phyloP scores from a whole-genome alignment of 1,140 invertebrate genomes.

The Cherax destructor region DNA sequence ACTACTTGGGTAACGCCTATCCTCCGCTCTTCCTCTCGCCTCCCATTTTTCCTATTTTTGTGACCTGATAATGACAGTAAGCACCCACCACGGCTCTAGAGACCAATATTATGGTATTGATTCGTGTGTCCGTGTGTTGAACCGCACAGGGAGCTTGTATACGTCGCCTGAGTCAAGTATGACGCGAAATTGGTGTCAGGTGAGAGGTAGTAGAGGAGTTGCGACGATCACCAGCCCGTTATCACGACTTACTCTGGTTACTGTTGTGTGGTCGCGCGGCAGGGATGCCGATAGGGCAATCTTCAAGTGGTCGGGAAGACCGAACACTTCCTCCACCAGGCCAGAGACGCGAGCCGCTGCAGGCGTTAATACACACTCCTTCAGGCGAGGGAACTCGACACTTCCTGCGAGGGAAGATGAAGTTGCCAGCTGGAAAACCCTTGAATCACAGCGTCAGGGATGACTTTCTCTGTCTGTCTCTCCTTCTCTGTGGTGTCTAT shows the following conservation, averaged over 20 bases:
- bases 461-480: slow-evolving; percentile 2
- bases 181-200: slow-evolving; percentile 1
- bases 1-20: background rate
- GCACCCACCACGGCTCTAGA: background rate
- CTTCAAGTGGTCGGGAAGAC: background rate
- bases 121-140: background rate
- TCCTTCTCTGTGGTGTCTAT: background rate
- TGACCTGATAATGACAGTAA: background rate
- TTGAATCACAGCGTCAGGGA: background rate
- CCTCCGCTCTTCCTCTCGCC: background rate
- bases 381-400: background rate
- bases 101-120: background rate
- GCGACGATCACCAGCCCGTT: background rate
- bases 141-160: background rate
- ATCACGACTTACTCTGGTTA: slow-evolving; percentile 5
- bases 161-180: background rate
- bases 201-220: background rate
- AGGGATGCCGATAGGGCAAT: background rate
- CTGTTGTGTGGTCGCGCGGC: background rate
- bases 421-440: background rate
- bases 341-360: background rate
- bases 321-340: background rate
- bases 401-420: background rate
- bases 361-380: too few relatives aligned
- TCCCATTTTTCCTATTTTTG: background rate